Evolutionary conservation across 2,113 vertebrate species (phyloP).

Genomic region (Brevimyrus niger): DNA sequence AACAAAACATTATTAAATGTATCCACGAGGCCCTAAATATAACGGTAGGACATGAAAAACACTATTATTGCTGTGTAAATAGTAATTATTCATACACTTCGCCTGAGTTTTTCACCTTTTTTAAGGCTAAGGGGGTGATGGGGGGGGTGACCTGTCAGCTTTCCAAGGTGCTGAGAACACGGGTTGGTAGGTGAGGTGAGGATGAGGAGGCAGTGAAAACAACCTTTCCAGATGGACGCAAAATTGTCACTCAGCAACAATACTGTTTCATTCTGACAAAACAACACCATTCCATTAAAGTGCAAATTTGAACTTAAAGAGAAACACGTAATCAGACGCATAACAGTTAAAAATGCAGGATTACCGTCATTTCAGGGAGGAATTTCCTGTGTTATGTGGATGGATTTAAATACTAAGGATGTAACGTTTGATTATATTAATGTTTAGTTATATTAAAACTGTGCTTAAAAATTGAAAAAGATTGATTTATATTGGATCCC

Average conservation of each 20-base stretch:
- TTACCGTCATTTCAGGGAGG: background rate
- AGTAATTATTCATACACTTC: background rate
- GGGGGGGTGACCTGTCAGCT: constrained; percentile 13
- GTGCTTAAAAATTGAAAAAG: background rate
- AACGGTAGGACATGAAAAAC: background rate
- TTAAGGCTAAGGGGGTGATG: background rate
- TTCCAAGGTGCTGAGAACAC: constrained; percentile 41
- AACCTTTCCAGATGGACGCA: background rate
- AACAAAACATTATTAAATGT: background rate
- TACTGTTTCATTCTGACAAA: background rate
- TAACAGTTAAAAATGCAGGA: background rate
- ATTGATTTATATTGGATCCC: background rate
- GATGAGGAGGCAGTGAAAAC: background rate
- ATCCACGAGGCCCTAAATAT: background rate
- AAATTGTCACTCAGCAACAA: background rate
- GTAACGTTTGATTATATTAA: background rate
- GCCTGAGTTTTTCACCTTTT: background rate
- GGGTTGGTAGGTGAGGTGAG: constrained; percentile 23
- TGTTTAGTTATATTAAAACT: background rate
- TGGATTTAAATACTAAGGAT: background rate
- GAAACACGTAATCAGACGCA: background rate
- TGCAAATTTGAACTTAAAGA: background rate
- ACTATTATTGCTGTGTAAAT: background rate
- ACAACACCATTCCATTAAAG: background rate
- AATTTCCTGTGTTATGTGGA: background rate